A percentile compares a stretch with the other conserved stretches of the same genome.
phyloP scores from a whole-genome alignment of 2,797 vertebrate genomes.

The Gallinago nigripennis region DNA sequence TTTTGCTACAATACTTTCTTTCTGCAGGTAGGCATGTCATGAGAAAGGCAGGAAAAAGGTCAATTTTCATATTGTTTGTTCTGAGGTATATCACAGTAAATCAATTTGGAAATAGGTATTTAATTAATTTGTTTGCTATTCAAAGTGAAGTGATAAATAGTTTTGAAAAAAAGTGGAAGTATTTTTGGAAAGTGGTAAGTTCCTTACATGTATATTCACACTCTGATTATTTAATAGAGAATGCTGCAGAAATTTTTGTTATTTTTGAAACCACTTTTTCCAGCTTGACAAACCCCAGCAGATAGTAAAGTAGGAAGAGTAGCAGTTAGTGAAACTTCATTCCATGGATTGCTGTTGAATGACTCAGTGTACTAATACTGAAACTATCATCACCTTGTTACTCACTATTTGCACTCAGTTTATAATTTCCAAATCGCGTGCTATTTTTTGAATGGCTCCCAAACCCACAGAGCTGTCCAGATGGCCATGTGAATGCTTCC shows the following conservation, averaged over 20 bases:
- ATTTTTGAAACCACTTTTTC: not conserved
- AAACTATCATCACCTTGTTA: not conserved
- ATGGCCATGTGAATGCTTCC: slow-evolving; percentile 19
- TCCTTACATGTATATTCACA: not conserved
- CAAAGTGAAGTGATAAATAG: not conserved
- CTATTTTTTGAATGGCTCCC: not conserved
- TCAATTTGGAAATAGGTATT: not conserved
- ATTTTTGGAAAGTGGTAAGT: not conserved
- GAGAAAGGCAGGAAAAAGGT: not conserved
- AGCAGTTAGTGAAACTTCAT: not conserved
- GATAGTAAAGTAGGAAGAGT: not conserved
- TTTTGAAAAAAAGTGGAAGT: not conserved
- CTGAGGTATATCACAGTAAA: not conserved
- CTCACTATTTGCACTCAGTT: not conserved
- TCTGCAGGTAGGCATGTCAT: not conserved
- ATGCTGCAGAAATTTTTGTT: not conserved
- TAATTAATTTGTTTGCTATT: not conserved
- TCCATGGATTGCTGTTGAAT: not conserved
- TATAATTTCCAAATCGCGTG: not conserved
- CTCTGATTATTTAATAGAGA: not conserved
- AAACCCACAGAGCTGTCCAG: slow-evolving; percentile 18
- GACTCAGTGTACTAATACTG: not conserved
- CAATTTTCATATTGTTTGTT: not conserved
- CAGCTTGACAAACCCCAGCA: not conserved
- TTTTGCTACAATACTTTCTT: not conserved